Evolutionary conservation across 2,113 vertebrate species (phyloP).

Genomic region (Rhagologus leucostigma): DNA sequence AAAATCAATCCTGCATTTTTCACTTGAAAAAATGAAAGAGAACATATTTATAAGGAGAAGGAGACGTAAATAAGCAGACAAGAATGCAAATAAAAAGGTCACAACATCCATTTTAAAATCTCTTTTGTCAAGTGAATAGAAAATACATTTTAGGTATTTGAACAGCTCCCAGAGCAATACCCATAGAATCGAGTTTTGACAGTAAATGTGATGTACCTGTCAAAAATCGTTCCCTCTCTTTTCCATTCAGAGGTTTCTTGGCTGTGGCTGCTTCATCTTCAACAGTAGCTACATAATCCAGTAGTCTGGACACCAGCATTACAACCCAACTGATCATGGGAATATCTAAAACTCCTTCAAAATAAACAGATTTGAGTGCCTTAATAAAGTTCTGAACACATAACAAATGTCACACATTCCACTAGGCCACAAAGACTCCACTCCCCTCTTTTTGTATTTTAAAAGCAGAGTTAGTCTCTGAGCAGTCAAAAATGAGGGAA

Average conservation of each 20-base stretch:
- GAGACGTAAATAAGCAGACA: neutral
- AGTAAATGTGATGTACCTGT: conserved; percentile 76
- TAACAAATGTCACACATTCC: neutral
- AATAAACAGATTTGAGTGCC: conserved; percentile 16
- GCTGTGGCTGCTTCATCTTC: conserved; percentile 92
- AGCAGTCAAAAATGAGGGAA: neutral
- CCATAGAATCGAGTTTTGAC: neutral
- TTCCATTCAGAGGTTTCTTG: conserved; percentile 91
- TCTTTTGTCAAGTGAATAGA: neutral
- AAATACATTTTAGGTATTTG: neutral
- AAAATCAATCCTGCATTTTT: neutral
- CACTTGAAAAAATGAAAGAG: neutral
- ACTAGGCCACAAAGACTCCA: neutral
- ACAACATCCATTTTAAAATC: neutral
- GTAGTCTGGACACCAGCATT: conserved; percentile 93
- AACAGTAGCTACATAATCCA: conserved; percentile 95
- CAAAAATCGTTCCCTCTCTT: conserved; percentile 88
- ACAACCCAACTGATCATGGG: conserved; percentile 99
- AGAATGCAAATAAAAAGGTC: neutral
- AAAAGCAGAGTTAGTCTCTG: neutral
- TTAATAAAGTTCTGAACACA: neutral
- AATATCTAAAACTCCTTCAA: conserved; percentile 91
- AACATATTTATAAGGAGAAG: neutral
- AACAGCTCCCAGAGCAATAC: neutral
- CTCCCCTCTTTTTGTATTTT: neutral